phyloP scores from a whole-genome alignment of 2,888 invertebrate genomes.

The Chromoteleia sp. region DNA sequence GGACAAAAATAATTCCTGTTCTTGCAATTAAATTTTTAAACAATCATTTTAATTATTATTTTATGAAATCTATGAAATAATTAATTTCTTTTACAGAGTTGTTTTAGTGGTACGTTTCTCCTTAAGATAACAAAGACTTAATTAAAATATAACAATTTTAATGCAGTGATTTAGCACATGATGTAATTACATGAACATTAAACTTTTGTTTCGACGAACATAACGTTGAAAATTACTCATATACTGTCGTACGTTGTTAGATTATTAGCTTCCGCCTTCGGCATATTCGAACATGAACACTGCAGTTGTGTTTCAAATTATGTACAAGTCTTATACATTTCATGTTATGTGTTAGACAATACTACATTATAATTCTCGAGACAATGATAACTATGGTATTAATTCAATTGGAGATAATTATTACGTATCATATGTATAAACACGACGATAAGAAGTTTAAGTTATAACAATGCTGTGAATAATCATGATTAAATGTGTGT shows the following conservation, averaged over 20 bases:
- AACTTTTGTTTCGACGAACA: slow-evolving; percentile 16
- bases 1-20: too few relatives aligned
- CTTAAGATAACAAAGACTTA: slow-evolving; percentile 13
- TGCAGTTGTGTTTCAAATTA: neutral
- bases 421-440: slow-evolving; percentile 1
- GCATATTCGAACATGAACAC: slow-evolving; percentile 4
- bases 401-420: slow-evolving; percentile 24
- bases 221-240: slow-evolving; percentile 20
- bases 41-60: too few relatives aligned
- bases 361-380: slow-evolving; percentile 13
- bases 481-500: neutral
- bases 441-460: neutral
- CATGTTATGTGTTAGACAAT: slow-evolving; percentile 24
- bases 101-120: neutral
- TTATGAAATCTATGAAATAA: too few relatives aligned
- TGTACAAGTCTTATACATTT: slow-evolving; percentile 17
- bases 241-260: slow-evolving; percentile 22
- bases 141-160: slow-evolving; percentile 21
- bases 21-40: too few relatives aligned
- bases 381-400: slow-evolving; percentile 10
- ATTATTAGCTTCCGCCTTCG: slow-evolving; percentile 34
- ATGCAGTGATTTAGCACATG: slow-evolving; percentile 7
- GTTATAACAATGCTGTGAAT: neutral
- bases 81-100: neutral
- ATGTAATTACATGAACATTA: slow-evolving; percentile 29